Evolutionary conservation across 2,888 invertebrate species (phyloP).

Genomic region (Julus scandinavius): DNA sequence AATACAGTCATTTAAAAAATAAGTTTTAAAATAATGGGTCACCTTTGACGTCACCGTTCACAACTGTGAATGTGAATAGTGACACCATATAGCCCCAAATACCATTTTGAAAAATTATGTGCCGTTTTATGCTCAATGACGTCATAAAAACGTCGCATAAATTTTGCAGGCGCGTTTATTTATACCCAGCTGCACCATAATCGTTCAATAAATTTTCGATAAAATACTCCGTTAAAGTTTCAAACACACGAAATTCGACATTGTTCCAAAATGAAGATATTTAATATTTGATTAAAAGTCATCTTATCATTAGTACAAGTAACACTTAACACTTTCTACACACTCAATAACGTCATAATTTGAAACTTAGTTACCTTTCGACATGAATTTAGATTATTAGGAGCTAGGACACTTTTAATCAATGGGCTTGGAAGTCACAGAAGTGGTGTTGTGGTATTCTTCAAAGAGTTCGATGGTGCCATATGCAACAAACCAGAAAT

Average conservation of each 20-base stretch:
- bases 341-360: neutral
- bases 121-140: neutral
- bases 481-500: no score
- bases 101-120: neutral
- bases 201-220: no score
- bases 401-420: no score
- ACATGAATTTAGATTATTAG: no score
- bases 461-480: no score
- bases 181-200: neutral
- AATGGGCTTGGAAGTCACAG: no score
- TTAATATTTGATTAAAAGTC: neutral
- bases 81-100: neutral
- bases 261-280: no score
- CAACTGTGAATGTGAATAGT: neutral
- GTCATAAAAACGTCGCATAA: neutral
- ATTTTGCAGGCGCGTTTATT: neutral
- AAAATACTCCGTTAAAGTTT: no score
- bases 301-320: neutral
- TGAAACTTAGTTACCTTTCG: no score
- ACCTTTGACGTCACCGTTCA: neutral
- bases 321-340: no score
- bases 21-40: neutral
- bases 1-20: neutral
- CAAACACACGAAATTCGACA: neutral
- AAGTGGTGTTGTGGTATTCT: no score